Percentiles rank a stretch among this genome's conserved stretches.
Conservation (phyloP, 2,888 invertebrate genomes). For the Microctonus hyperodae region DNA sequence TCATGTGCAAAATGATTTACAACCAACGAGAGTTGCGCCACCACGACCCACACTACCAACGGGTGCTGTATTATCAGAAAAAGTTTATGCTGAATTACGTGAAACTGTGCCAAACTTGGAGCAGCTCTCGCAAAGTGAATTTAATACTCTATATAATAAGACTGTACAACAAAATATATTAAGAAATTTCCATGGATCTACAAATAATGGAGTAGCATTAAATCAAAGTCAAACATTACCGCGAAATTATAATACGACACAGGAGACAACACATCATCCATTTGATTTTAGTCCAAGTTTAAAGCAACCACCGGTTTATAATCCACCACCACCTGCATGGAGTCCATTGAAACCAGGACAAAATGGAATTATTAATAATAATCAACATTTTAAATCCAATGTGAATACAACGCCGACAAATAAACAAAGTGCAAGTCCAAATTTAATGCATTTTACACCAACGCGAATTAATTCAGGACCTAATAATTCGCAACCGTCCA, state of each 20-base stretch:
- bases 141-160: slow-evolving; percentile 61
- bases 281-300: slow-evolving; percentile 55
- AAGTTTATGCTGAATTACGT: slow-evolving; percentile 59
- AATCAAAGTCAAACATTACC: slow-evolving; percentile 47
- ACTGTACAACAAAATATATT: slow-evolving; percentile 60
- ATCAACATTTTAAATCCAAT: slow-evolving; percentile 40
- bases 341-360: slow-evolving; percentile 54
- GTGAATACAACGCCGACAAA: slow-evolving; percentile 36
- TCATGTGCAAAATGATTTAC: slow-evolving; percentile 52
- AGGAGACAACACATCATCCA: slow-evolving; percentile 37
- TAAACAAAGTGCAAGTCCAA: slow-evolving; percentile 40
- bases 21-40: slow-evolving; percentile 36
- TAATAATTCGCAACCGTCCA: slow-evolving; percentile 30
- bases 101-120: slow-evolving; percentile 60
- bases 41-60: slow-evolving; percentile 42
- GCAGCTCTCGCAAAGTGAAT: slow-evolving; percentile 59
- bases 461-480: slow-evolving; percentile 36
- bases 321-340: slow-evolving; percentile 52
- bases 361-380: slow-evolving; percentile 49
- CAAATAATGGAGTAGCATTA: slow-evolving; percentile 23
- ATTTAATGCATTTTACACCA: slow-evolving; percentile 51
- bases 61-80: slow-evolving; percentile 52
- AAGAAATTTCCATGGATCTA: slow-evolving; percentile 52
- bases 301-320: slow-evolving; percentile 59
- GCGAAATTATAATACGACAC: slow-evolving; percentile 37